phyloP scores from a whole-genome alignment of 2,888 invertebrate species.

The Drosophila prostipennis region DNA sequence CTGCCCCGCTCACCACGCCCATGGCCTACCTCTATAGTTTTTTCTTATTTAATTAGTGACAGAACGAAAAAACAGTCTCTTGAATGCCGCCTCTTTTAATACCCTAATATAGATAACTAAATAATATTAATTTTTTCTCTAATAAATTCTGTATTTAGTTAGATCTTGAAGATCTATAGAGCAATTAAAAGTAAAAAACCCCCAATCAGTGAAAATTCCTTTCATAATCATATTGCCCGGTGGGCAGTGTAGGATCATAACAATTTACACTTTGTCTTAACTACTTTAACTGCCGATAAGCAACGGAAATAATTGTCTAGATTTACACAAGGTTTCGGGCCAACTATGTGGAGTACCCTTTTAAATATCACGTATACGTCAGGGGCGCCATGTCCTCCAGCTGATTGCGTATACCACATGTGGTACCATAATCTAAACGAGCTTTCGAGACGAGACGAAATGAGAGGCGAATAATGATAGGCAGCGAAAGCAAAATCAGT shows the following conservation, averaged over 20 bases:
- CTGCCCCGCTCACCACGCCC: not conserved
- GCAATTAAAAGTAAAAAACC: not conserved
- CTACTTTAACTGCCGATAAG: conserved; percentile 63
- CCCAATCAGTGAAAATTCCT: not conserved
- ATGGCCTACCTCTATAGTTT: conserved; percentile 5
- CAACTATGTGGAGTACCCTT: not conserved
- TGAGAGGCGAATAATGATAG: not conserved
- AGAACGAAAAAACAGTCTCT: not conserved
- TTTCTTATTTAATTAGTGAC: not conserved
- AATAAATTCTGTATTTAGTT: too few relatives aligned
- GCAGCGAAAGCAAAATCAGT: conserved; percentile 27
- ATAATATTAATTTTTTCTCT: too few relatives aligned
- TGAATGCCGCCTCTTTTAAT: not conserved
- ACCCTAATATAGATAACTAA: not conserved
- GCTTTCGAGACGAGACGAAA: not conserved
- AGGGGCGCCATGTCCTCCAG: conserved; percentile 28
- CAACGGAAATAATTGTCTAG: conserved; percentile 46
- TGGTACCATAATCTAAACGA: conserved; percentile 15
- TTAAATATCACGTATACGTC: conserved; percentile 10
- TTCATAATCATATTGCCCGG: not conserved
- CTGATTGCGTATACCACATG: conserved; percentile 33
- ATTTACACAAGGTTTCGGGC: conserved; percentile 56
- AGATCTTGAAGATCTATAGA: too few relatives aligned
- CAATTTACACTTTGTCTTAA: conserved; percentile 36
- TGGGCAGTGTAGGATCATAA: conserved; percentile 12